Percentiles rank a stretch among this genome's conserved stretches.
phyloP scores from a whole-genome alignment of 1,140 invertebrate genomes.

The Lamellibrachia luymesi region DNA sequence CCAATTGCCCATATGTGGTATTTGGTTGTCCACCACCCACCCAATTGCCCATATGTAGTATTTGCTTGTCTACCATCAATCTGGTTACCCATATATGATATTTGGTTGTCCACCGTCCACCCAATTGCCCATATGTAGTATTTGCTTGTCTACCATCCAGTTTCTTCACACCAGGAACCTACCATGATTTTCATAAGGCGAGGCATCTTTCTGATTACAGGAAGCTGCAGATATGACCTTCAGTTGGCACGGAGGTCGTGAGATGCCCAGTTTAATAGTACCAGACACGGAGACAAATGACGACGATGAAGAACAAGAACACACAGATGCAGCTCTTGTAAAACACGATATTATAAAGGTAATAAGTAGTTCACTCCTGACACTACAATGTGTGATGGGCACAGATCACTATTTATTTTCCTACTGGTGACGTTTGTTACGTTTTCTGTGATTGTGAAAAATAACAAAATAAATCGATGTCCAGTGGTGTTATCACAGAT shows the following conservation, averaged over 20 bases:
- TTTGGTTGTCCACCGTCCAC: no score
- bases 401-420: no score
- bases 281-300: conserved; percentile 58
- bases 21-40: no score
- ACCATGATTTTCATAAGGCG: background rate
- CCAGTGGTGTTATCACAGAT: background rate
- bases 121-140: no score
- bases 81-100: no score
- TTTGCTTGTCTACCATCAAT: no score
- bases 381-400: background rate
- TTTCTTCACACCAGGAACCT: background rate
- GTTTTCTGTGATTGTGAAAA: background rate
- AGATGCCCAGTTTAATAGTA: conserved; percentile 62
- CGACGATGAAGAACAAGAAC: conserved; percentile 62
- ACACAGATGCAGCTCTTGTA: conserved; percentile 78
- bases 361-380: background rate
- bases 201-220: background rate
- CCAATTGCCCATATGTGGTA: no score
- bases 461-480: background rate
- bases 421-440: background rate
- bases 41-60: no score
- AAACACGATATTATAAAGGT: conserved; percentile 59
- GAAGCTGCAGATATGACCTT: conserved; percentile 50
- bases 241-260: conserved; percentile 66
- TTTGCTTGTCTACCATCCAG: background rate